Percentiles rank a stretch among this genome's conserved stretches.
Evolutionary conservation across 2,888 invertebrate genomes (phyloP).

Genomic region (Hedya salicella): DNA sequence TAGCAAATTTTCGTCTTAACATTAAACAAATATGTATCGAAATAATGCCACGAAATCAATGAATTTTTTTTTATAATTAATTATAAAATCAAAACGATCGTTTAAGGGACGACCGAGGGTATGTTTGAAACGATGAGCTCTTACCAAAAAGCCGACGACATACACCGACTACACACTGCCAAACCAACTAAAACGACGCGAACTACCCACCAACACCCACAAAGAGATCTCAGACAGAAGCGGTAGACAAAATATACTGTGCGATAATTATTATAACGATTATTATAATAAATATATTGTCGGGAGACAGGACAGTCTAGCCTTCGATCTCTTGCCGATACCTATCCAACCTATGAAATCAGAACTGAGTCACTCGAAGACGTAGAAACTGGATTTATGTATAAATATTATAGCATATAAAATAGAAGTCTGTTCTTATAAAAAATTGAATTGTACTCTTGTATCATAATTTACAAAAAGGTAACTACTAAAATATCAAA

Average conservation of each 20-base stretch:
- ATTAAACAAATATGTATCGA: slow-evolving; percentile 52
- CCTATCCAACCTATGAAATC: slow-evolving; percentile 58
- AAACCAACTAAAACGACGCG: slow-evolving; percentile 26
- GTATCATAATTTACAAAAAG: slow-evolving; percentile 17
- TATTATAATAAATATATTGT: slow-evolving; percentile 39
- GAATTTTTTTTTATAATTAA: slow-evolving; percentile 15
- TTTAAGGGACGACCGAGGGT: slow-evolving; percentile 18
- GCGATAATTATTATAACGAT: slow-evolving; percentile 54
- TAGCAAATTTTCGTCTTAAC: slow-evolving; percentile 55
- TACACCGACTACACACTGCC: not conserved
- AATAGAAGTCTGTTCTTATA: slow-evolving; percentile 36
- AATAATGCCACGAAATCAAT: slow-evolving; percentile 48
- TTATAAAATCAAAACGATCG: slow-evolving; percentile 25
- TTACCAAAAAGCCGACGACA: not conserved
- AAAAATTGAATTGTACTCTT: slow-evolving; percentile 35
- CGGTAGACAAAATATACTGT: slow-evolving; percentile 50
- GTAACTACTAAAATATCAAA: slow-evolving; percentile 36
- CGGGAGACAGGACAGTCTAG: slow-evolving; percentile 46
- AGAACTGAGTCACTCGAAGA: slow-evolving; percentile 60
- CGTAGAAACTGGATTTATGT: slow-evolving; percentile 28
- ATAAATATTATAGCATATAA: slow-evolving; percentile 33
- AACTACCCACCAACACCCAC: slow-evolving; percentile 50
- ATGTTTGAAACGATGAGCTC: slow-evolving; percentile 15
- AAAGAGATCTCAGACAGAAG: slow-evolving; percentile 57
- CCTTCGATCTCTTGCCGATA: slow-evolving; percentile 56